These are phyloP conservation scores for Sipha flava DNA, from an alignment of 1,140 invertebrate genomes.

Conservation along the genomic window DNA sequence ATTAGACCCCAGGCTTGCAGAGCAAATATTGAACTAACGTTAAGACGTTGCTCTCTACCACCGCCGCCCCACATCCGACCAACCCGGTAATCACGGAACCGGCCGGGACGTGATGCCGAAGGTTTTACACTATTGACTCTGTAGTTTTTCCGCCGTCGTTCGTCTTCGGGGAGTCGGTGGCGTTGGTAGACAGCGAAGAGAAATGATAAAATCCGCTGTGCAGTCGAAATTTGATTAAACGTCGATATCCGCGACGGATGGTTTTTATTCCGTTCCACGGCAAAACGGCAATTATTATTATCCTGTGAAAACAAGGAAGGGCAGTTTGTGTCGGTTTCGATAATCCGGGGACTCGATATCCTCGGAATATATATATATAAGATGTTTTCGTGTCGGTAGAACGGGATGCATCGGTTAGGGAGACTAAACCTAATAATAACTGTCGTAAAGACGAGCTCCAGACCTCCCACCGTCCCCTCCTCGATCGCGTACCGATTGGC, in stretches of 20 bases:
- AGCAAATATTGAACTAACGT: constrained; percentile 30
- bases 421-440: constrained; percentile 30
- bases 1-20: constrained; percentile 20
- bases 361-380: neutral
- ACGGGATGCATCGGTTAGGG: neutral
- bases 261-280: neutral
- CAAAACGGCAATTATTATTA: neutral
- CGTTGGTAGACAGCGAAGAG: neutral
- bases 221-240: constrained; percentile 17
- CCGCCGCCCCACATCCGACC: neutral
- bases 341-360: neutral
- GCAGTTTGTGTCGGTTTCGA: constrained; percentile 4
- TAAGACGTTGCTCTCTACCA: constrained; percentile 19
- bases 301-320: neutral
- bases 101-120: neutral
- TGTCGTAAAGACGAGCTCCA: constrained; percentile 17
- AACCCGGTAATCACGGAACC: constrained; percentile 19
- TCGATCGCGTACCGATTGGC: neutral
- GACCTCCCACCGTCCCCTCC: neutral
- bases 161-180: neutral
- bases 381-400: neutral
- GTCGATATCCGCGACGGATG: constrained; percentile 3
- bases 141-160: neutral
- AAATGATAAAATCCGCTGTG: neutral
- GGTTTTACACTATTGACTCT: constrained; percentile 20